A percentile compares a stretch with the other conserved stretches of the same genome.
phyloP scores from a whole-genome alignment of 1,140 invertebrate species.

The Drosophila sucinea region DNA sequence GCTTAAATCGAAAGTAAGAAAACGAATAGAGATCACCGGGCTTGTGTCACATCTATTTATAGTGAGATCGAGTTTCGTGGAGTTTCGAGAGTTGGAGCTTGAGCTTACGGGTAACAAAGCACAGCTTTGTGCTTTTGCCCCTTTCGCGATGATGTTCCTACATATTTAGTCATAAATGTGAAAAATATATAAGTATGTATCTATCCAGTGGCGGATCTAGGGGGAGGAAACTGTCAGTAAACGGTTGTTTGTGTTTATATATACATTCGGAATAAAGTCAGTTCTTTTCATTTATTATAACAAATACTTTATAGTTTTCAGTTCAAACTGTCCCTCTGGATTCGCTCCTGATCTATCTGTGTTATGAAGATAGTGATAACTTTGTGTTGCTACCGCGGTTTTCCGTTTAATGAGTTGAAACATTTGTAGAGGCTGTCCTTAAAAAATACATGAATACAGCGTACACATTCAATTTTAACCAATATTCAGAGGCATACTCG shows the following conservation, averaged over 20 bases:
- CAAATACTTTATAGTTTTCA: too few relatives aligned
- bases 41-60: conserved; percentile 62
- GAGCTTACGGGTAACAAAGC: conserved; percentile 19
- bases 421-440: neutral
- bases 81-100: conserved; percentile 40
- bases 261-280: too few relatives aligned
- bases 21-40: conserved; percentile 41
- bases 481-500: neutral
- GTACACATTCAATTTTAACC: neutral
- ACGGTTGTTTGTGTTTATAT: too few relatives aligned
- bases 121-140: conserved; percentile 41
- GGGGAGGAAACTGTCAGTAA: too few relatives aligned
- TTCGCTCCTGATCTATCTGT: neutral
- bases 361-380: conserved; percentile 3
- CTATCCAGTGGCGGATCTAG: neutral
- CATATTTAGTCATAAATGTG: conserved; percentile 11
- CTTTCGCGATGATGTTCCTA: conserved; percentile 11
- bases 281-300: too few relatives aligned
- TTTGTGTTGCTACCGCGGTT: neutral
- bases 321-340: too few relatives aligned
- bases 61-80: conserved; percentile 32
- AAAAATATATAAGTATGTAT: conserved; percentile 2
- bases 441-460: neutral
- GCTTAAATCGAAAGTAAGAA: conserved; percentile 61
- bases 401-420: neutral